Evolutionary conservation across 1,140 invertebrate species (phyloP).

Genomic region (Drosophila kanapiae): DNA sequence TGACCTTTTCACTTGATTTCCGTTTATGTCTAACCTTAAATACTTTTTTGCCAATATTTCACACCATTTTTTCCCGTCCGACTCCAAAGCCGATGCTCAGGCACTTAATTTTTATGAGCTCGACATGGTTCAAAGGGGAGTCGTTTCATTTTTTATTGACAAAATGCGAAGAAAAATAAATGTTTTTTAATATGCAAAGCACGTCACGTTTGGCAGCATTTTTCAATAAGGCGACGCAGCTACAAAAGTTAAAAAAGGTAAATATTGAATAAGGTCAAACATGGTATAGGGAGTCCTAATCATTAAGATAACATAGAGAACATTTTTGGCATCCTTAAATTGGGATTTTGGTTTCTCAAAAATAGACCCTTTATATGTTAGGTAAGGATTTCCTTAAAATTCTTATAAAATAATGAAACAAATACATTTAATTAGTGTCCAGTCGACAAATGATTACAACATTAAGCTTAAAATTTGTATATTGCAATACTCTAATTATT

Average conservation of each 20-base stretch:
- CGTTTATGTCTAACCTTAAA: conserved; percentile 64
- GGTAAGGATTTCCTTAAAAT: too few species aligned
- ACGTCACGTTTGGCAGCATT: conserved; percentile 45
- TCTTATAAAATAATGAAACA: too few species aligned
- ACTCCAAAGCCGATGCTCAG: conserved; percentile 8
- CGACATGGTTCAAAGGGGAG: conserved; percentile 22
- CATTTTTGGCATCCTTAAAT: background rate
- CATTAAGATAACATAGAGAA: too few species aligned
- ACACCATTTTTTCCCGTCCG: conserved; percentile 1
- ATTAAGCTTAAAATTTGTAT: background rate
- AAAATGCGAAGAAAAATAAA: conserved; percentile 40
- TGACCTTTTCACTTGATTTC: conserved; percentile 79
- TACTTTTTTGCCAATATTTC: conserved; percentile 32
- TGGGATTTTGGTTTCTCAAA: rapidly evolving
- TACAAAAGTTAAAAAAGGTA: conserved; percentile 22
- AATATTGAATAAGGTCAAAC: conserved; percentile 33
- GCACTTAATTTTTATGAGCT: conserved; percentile 64
- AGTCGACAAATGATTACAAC: background rate
- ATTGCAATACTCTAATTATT: background rate
- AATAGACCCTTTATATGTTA: background rate
- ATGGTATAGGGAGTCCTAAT: background rate
- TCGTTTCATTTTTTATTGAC: conserved; percentile 21
- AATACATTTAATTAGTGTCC: background rate
- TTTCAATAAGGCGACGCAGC: conserved; percentile 50
- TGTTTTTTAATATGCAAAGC: conserved; percentile 63